phyloP scores from a whole-genome alignment of 2,888 invertebrate species.

The Busseola fusca region DNA sequence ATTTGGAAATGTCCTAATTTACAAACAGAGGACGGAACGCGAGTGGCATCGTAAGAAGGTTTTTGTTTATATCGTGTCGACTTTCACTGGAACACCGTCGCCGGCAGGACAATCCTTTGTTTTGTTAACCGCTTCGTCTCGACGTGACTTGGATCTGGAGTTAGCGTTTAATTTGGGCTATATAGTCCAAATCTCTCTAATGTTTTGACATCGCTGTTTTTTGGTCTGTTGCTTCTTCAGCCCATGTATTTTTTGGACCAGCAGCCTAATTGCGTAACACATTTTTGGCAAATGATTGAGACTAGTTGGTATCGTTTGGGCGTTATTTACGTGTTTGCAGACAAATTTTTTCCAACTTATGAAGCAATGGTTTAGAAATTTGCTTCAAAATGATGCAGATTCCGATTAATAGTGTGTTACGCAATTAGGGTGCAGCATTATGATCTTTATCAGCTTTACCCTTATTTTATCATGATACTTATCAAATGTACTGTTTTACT shows the following conservation, averaged over 20 bases:
- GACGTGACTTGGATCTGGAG: constrained; percentile 64
- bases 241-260: not conserved
- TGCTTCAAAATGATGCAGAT: too few relatives aligned
- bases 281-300: too few relatives aligned
- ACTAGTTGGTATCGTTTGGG: too few relatives aligned
- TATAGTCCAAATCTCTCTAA: constrained; percentile 2
- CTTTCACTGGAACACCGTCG: constrained; percentile 68
- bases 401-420: too few relatives aligned
- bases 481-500: not conserved
- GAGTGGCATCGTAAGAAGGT: constrained; percentile 63
- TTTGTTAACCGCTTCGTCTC: constrained; percentile 51
- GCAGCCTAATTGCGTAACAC: too few relatives aligned
- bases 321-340: too few relatives aligned
- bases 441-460: not conserved
- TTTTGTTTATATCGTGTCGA: constrained; percentile 67
- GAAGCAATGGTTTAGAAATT: too few relatives aligned
- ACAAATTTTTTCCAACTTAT: too few relatives aligned
- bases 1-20: constrained; percentile 68
- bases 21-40: constrained; percentile 61
- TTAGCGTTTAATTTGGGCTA: constrained; percentile 9
- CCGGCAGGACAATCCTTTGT: constrained; percentile 62
- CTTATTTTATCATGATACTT: not conserved
- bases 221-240: not conserved
- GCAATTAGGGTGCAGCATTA: too few relatives aligned
- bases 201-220: not conserved